phyloP scores from a whole-genome alignment of 1,140 invertebrate genomes.

The Lepeophtheirus salmonis region DNA sequence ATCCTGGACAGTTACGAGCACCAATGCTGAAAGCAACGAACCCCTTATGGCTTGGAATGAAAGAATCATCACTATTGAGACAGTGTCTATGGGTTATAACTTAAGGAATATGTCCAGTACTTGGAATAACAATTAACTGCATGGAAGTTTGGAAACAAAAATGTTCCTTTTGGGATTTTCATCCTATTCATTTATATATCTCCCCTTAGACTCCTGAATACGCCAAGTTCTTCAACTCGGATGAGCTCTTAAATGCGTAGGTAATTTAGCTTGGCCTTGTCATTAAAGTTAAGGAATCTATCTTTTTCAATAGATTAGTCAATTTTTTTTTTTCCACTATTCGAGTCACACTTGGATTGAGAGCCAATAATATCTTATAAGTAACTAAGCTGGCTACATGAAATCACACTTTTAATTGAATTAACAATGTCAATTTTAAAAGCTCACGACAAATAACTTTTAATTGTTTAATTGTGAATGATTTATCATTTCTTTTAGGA shows the following conservation, averaged over 20 bases:
- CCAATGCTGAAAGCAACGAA: constrained; percentile 8
- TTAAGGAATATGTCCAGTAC: background rate
- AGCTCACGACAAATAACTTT: constrained; percentile 8
- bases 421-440: background rate
- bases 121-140: constrained; percentile 1
- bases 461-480: constrained; percentile 6
- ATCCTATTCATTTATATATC: background rate
- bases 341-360: background rate
- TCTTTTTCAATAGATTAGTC: background rate
- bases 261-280: background rate
- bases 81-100: constrained; percentile 1
- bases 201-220: background rate
- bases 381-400: too few relatives aligned
- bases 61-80: background rate
- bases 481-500: constrained; percentile 5
- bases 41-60: constrained; percentile 2
- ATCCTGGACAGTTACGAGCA: constrained; percentile 3
- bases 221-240: background rate
- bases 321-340: constrained; percentile 1
- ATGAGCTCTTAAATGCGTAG: constrained; percentile 8
- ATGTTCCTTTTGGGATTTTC: constrained; percentile 5
- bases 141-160: constrained; percentile 16
- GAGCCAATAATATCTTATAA: background rate
- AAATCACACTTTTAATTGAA: constrained; percentile 1
- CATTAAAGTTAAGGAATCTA: background rate